Evolutionary conservation across 1,140 invertebrate genomes (phyloP).

Genomic region (Phocides pigmalion): DNA sequence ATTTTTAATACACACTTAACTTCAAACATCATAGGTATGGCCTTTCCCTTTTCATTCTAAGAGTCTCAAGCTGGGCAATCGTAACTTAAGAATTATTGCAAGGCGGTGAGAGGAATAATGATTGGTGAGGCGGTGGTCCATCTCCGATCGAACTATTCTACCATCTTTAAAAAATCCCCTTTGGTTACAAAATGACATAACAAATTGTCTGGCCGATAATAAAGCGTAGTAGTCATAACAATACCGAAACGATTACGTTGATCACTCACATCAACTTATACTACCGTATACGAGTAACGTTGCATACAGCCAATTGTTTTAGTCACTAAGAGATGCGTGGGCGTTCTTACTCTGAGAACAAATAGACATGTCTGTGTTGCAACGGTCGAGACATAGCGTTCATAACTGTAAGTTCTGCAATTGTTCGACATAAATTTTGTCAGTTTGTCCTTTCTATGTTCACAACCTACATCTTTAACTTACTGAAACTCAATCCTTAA

Average conservation of each 20-base stretch:
- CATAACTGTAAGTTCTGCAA: conserved; percentile 11
- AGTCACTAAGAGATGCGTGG: conserved; percentile 8
- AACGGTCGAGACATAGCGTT: not conserved
- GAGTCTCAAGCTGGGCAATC: no score
- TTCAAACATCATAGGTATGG: no score
- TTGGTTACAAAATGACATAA: no score
- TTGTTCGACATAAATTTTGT: not conserved
- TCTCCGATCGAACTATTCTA: no score
- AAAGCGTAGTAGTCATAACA: no score
- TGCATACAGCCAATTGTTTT: conserved; percentile 2
- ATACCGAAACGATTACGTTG: not conserved
- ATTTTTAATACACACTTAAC: no score
- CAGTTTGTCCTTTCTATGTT: not conserved
- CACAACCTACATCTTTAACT: conserved; percentile 2
- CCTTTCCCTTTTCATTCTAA: no score
- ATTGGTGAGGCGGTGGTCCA: no score
- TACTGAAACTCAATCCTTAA: not conserved
- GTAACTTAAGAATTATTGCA: no score
- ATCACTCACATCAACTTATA: not conserved
- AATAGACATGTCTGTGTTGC: conserved; percentile 12
- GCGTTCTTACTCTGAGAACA: conserved; percentile 1
- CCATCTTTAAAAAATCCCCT: no score
- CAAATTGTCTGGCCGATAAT: no score
- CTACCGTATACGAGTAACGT: not conserved
- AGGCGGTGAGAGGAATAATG: no score